Evolutionary conservation across 2,888 invertebrate species (phyloP), one percentile per base, ranked within the genome.

Genomic region (Archaeoteleia sp.): DNA sequence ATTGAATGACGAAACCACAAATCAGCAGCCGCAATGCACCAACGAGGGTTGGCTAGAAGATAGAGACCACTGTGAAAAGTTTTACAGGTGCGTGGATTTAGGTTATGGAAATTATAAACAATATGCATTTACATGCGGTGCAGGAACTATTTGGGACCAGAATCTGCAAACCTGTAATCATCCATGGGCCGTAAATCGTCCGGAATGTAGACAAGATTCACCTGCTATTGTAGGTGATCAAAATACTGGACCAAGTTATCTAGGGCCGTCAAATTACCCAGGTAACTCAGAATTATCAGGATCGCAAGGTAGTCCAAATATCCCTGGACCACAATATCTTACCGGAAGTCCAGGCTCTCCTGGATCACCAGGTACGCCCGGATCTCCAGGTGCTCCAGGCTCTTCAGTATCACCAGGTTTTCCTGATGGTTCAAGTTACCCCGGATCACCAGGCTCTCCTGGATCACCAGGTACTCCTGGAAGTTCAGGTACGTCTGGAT

Each of bases 71-170:
- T 87, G 87, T 51, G 75, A 68, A 29, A 83, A 83, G 61, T 87
- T 87, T 70, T 86, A 86, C 51, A 78, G 86, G 69, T 87, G 87
- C 73, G 85, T 81, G 0, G 78, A 85, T 37, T 81, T 86, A 60
- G 86, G 84, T 0, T 43, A 40, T 29, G 67, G 46, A 25, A 82
- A 82, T 0, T 87, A 84, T 54, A 86, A 79, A 15, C 87, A 83
- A 62, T 87, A 88, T 51, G 86, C 88, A 5, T 90, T 88, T 66
- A 85, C 83, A 4, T 90, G 90, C 72, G 88, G 88, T 0, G 86
- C 86, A 14, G 89, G 88, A 34, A 90, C 90, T 0, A 86, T 89
- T 29, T 90, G 89, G 89, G 88, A 89, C 79, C 86, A 88, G 70
- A 83, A 87, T 27, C 86, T 87, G 49, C 86, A 87, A 74, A 86